Base-by-base conservation (phyloP, 2,888 invertebrate genomes). In the Corythucha ciliata region DNA sequence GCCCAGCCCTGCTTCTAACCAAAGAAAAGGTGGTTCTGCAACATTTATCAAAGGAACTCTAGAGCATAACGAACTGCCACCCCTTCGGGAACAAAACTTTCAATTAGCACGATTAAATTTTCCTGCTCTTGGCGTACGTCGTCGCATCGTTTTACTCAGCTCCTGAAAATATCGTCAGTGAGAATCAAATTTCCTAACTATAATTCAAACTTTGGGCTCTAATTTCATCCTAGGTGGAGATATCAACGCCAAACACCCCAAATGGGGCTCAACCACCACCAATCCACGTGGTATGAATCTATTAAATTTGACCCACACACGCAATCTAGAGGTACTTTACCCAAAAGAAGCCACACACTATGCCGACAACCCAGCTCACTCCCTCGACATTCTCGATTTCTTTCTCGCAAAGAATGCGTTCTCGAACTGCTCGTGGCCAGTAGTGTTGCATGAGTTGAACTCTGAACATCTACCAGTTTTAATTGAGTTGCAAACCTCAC, bases 191-290 rank as follows among this genome's bases (percentile, higher is more conserved):
- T 45, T 45, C 8, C 45, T n/a, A 2, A 12, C 33, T n/a, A 4
- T 20, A 4, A 45, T 45, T 2, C n/a, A 29, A 10, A 21, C 3
- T 4, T 33, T 45, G 45, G 33, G 32, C 29, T 14, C 14, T 1
- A 36, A 22, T 7, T 47, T 47, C 37, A 14, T 47, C 4, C n/a
- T 47, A 12, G 47, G 47, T 4, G 25, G 47, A 7, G 47, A 47
- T 22, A 25, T 47, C 7, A 47, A 47, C 37, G 37, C 36, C 14
- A 47, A 47, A 26, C 46, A 46, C 26, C 36, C 47, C n/a, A 26
- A 26, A 22, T 47, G 47, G 34, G 47, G 47, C 6, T 47, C 47
- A 3, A 25, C 24, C 2, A 37, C 26, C 5, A 21, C 24, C n/a
- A 47, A 47, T 22, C 47, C 47, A 5, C 10, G 47, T 4, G 36